Evolutionary conservation across 2,888 invertebrate species (phyloP), one percentile per base, ranked within the genome.

Genomic region (Acanthococcus lagerstroemiae): DNA sequence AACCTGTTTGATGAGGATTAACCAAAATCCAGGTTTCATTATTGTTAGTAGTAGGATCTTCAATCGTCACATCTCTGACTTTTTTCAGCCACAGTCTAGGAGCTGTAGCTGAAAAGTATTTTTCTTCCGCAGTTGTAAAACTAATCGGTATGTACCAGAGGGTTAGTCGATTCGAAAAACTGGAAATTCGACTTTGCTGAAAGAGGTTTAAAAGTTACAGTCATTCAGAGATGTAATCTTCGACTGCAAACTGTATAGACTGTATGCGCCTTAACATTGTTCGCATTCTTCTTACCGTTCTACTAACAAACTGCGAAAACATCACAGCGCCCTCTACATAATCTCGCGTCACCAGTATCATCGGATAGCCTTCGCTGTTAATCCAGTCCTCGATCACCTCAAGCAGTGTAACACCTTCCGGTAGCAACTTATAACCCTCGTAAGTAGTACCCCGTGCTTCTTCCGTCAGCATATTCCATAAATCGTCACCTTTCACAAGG

Each of bases 331-430:
- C 78, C 66, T 77, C 78, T 0, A 76, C 73, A 67, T 87, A 85
- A 72, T 83, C 76, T 69, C 85, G 80, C 0, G 73, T 79, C 0
- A 87, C 82, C 1, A 80, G 84, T 0, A 93, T 77, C 0, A 90
- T 82, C 0, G 93, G 93, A 74, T 86, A 92, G 0, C 92, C 92
- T 69, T 86, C 88, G 76, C 90, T 90, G 37, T 88, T 75, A 0
- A 91, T 91, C 92, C 92, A 92, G 0, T 90, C 88, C 72, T 90
- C 87, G 91, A 93, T 92, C 4, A 92, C 85, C 30, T 78, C 74
- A 74, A 86, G 84, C 0, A 90, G 83, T 0, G 84, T 84, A 2
- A 86, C 81, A 48, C 72, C 71, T 4, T 55, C 27, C 4, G 74
- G 73, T 26, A 77, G 69, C 1, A 83, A 80, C 54, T 83, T 82